These are phyloP conservation scores for Drosophila colorata DNA, from an alignment of 2,888 invertebrate genomes.

Conservation along the genomic window DNA sequence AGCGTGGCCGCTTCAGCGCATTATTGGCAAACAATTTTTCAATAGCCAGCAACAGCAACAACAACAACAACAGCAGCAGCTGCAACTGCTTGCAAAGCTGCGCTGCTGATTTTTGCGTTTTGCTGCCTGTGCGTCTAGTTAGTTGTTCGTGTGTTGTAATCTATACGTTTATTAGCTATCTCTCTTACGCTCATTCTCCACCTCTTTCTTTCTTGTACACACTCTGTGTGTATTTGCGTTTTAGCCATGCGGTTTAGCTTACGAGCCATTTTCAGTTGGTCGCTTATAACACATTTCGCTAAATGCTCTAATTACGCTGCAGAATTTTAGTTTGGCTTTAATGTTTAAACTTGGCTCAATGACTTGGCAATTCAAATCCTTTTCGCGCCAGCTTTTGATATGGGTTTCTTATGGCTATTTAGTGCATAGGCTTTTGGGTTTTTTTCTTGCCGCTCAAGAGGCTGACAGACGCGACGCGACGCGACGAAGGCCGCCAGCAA, in stretches of 20 bases:
- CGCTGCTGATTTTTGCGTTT: conserved; percentile 30
- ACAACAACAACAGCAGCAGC: conserved; percentile 13
- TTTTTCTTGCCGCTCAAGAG: conserved; percentile 20
- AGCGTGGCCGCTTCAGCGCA: conserved; percentile 69
- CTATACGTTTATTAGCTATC: conserved; percentile 60
- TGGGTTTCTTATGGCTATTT: not conserved
- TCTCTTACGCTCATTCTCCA: not conserved
- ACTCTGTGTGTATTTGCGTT: conserved; percentile 17
- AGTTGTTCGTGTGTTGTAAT: conserved; percentile 65
- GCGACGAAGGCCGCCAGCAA: conserved; percentile 47
- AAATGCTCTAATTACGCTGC: conserved; percentile 71
- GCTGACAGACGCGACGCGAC: conserved; percentile 32
- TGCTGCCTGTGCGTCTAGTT: conserved; percentile 41
- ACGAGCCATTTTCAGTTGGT: conserved; percentile 45
- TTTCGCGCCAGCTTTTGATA: conserved; percentile 5
- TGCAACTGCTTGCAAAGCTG: conserved; percentile 10
- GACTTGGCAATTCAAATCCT: conserved; percentile 28
- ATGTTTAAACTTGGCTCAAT: conserved; percentile 21
- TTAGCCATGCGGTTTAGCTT: conserved; percentile 36
- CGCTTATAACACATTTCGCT: conserved; percentile 46
- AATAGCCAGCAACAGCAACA: conserved; percentile 53
- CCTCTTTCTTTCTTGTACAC: conserved; percentile 9
- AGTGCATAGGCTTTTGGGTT: not conserved
- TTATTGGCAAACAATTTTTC: conserved; percentile 75
- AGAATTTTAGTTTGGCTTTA: conserved; percentile 47